Evolutionary conservation across 1,140 invertebrate genomes (phyloP).

Genomic region (Hycleus phaleratus): DNA sequence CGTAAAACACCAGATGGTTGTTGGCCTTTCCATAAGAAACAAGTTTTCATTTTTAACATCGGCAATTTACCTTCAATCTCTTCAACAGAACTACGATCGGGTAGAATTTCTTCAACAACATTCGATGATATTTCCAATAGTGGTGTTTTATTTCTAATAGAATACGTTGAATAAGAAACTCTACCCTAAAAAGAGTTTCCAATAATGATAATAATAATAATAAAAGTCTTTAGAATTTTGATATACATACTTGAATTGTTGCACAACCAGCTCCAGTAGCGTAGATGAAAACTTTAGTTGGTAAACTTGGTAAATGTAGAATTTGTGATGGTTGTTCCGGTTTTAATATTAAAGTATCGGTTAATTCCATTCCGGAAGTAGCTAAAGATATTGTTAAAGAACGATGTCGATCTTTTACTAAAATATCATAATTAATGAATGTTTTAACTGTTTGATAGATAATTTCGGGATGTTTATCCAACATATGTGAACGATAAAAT

Average conservation of each 20-base stretch:
- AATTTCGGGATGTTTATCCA: slow-evolving; percentile 52
- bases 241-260: slow-evolving; percentile 48
- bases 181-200: slow-evolving; percentile 41
- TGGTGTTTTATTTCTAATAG: slow-evolving; percentile 45
- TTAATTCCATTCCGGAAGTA: slow-evolving; percentile 58
- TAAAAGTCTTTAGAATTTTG: not conserved
- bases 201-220: not conserved
- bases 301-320: slow-evolving; percentile 51
- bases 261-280: slow-evolving; percentile 58
- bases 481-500: slow-evolving; percentile 52
- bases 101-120: slow-evolving; percentile 51
- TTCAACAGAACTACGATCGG: slow-evolving; percentile 50
- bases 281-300: slow-evolving; percentile 58
- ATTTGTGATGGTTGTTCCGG: slow-evolving; percentile 45
- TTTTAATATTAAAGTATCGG: slow-evolving; percentile 52
- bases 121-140: slow-evolving; percentile 49
- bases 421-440: slow-evolving; percentile 47
- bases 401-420: slow-evolving; percentile 51
- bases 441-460: slow-evolving; percentile 51
- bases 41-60: slow-evolving; percentile 51
- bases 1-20: slow-evolving; percentile 50
- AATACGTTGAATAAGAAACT: slow-evolving; percentile 52
- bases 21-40: slow-evolving; percentile 53
- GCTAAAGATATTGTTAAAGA: slow-evolving; percentile 54
- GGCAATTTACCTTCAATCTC: slow-evolving; percentile 54